Base-by-base conservation (phyloP, 1,140 invertebrate species). In the Orussus abietinus region DNA sequence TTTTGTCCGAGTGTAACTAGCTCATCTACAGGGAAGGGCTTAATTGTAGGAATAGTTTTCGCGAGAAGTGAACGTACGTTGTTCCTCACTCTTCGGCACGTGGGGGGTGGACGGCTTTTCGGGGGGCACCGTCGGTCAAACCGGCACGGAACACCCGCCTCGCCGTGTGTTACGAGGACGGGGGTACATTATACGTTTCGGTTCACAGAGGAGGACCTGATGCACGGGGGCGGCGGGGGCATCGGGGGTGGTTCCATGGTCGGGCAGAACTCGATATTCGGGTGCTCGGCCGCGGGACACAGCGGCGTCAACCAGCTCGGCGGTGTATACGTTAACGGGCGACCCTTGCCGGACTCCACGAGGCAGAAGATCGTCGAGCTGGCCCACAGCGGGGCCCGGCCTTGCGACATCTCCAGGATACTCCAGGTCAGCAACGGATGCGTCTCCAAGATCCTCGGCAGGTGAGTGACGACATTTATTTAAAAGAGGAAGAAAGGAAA, bases 241-340 rank as follows among this genome's bases (percentile, higher is more conserved):
- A 57, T 71, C 38, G 67, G 64, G 31, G 66, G 67, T 49, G 66
- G 65, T 56, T 69, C 65, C 54, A 72, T 70, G 62, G 72, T 77
- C 51, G 73, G 75, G 38, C 77, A 78, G 56, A 77, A 82, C 54
- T 79, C 79, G 48, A 76, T 86, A 49, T 86, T 86, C 73, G 84
- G 84, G 39, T 86, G 83, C 65, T 85, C 83, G 19, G 81, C 83
- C 42, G 80, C 86, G 75, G 92, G 92, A 49, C 92, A 96, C 78
- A 93, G 90, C 69, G 93, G 95, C 44, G 91, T 98, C 62, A 99
- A 99, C 76, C 96, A 98, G 77, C 82, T 99, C 47, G 96, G 96
- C 41, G 96, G 96, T 26, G 93, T 97, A 37, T 98, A 96, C 78
- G 94, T 98, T 45, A 96, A 96, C 72, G 96, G 96, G 14, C 78